Conservation (phyloP, 2,888 invertebrate species). For the Agonopterix heracliana region DNA sequence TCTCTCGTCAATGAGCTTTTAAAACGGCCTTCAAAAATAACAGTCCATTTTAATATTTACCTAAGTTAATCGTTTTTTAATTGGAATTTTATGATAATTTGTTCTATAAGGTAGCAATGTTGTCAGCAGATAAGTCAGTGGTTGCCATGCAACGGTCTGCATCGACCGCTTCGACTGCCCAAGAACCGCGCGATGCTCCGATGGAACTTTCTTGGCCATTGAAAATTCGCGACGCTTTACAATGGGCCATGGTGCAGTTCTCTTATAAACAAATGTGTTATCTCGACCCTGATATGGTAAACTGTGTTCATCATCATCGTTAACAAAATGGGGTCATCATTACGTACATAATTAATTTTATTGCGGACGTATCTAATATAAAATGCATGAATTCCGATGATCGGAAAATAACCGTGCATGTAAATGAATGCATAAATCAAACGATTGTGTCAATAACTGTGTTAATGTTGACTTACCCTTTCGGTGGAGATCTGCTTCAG, state of each 20-base stretch:
- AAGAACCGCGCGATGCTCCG: slow-evolving; percentile 19
- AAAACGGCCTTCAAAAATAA: no score
- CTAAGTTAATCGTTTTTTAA: no score
- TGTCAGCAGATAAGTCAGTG: slow-evolving; percentile 7
- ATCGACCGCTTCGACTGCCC: slow-evolving; percentile 28
- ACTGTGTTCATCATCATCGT: no score
- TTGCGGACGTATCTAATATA: neutral
- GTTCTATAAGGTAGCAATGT: no score
- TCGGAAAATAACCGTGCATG: slow-evolving; percentile 15
- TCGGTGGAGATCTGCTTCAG: slow-evolving; percentile 70
- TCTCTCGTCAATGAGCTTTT: no score
- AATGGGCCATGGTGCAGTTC: no score
- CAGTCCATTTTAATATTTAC: no score
- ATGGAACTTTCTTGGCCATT: slow-evolving; percentile 41
- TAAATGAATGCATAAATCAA: slow-evolving; percentile 5
- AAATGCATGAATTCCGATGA: slow-evolving; percentile 17
- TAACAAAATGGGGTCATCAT: no score
- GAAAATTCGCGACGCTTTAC: slow-evolving; percentile 31
- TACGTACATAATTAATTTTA: no score
- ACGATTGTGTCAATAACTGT: neutral
- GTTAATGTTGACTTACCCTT: slow-evolving; percentile 52
- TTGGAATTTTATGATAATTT: no score
- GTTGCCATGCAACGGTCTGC: slow-evolving; percentile 50
- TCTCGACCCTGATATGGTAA: no score
- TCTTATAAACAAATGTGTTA: no score